Percentiles rank a stretch among this genome's conserved stretches.
Conservation (phyloP, 2,888 invertebrate species). For the Polyommatus iphigenia region DNA sequence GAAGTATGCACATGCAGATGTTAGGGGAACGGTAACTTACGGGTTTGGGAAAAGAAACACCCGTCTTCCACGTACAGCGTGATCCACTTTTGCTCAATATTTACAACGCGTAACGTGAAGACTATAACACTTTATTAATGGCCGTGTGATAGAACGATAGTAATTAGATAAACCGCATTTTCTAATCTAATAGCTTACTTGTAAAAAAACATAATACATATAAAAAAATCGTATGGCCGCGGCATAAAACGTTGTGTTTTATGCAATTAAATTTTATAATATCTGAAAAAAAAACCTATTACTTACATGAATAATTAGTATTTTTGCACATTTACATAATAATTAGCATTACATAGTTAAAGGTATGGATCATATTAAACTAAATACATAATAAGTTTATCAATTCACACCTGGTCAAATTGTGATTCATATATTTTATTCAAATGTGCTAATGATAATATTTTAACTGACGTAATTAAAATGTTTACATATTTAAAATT, state of each 20-base stretch:
- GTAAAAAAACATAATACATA: too few relatives aligned
- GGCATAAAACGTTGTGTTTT: background rate
- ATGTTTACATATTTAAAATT: too few relatives aligned
- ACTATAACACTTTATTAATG: background rate
- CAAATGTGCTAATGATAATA: background rate
- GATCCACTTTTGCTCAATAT: conserved; percentile 40
- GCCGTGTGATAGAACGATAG: background rate
- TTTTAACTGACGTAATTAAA: conserved; percentile 17
- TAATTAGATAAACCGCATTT: background rate
- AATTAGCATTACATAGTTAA: background rate
- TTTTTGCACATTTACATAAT: background rate
- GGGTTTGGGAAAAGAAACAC: conserved; percentile 44
- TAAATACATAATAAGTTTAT: conserved; percentile 16
- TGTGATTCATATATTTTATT: conserved; percentile 16
- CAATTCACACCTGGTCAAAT: conserved; percentile 14
- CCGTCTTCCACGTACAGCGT: conserved; percentile 48
- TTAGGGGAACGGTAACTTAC: conserved; percentile 64
- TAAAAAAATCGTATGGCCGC: background rate
- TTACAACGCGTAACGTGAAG: background rate
- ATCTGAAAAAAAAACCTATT: background rate
- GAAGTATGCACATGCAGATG: conserved; percentile 60
- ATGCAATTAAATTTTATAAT: background rate
- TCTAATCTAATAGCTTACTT: background rate
- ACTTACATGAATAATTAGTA: background rate
- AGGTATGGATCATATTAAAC: background rate